Evolutionary conservation across 2,888 invertebrate species (phyloP).

Genomic region (Lycophotia porphyrea): DNA sequence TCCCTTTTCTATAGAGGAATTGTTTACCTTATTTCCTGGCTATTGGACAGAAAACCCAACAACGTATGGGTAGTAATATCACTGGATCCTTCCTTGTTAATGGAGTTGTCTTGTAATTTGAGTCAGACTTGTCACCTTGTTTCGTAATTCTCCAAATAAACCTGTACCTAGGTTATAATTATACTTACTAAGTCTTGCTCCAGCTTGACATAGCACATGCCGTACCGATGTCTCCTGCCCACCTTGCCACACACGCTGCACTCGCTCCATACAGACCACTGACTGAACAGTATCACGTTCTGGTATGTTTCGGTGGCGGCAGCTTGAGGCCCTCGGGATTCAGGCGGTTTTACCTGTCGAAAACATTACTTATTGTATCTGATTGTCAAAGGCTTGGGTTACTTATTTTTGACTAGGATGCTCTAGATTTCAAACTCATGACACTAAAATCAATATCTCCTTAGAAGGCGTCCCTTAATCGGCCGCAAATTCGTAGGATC

Average conservation of each 20-base stretch:
- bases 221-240: conserved; percentile 90
- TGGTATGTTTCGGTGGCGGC: conserved; percentile 31
- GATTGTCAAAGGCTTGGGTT: not conserved
- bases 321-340: conserved; percentile 70
- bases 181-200: conserved; percentile 27
- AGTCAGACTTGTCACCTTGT: not conserved
- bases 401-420: not conserved
- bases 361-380: not conserved
- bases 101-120: not conserved
- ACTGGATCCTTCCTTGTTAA: not conserved
- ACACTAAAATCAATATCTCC: not conserved
- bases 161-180: not conserved
- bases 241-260: conserved; percentile 91
- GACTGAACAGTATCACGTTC: conserved; percentile 84
- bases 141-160: not conserved
- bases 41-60: not conserved
- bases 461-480: not conserved
- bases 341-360: conserved; percentile 70
- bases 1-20: not conserved
- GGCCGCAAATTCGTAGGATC: not conserved
- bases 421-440: not conserved
- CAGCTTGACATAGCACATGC: conserved; percentile 89
- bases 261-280: conserved; percentile 92
- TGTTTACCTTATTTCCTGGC: not conserved
- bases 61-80: too few species aligned